Percentiles rank a stretch among this genome's conserved stretches.
Evolutionary conservation across 92 coral and sea anemone species (phyloP).

Genomic region (Palythoa caribaeorum): DNA sequence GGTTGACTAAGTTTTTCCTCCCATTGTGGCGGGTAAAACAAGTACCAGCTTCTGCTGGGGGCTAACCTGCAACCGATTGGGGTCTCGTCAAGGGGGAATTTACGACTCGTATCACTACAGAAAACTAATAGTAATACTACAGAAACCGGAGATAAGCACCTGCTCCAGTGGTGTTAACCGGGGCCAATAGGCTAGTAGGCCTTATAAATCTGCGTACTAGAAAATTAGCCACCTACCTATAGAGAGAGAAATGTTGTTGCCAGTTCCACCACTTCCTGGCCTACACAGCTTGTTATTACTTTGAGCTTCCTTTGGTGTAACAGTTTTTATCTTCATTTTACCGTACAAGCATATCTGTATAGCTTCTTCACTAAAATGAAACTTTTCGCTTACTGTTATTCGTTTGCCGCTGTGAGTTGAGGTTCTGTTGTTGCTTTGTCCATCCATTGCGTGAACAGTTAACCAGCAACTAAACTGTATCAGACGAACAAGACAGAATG

Average conservation of each 20-base stretch:
- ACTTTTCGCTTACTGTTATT: neutral
- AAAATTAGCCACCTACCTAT: neutral
- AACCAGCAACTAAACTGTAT: neutral
- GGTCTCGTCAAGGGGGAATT: too few relatives aligned
- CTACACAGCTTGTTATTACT: neutral
- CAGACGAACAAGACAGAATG: too few relatives aligned
- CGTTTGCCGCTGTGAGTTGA: neutral
- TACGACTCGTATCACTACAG: too few relatives aligned
- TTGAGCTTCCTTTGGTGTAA: constrained; percentile 2
- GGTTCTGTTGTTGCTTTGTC: neutral
- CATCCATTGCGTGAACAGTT: neutral
- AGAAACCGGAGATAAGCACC: too few relatives aligned
- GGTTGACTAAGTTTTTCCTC: too few relatives aligned
- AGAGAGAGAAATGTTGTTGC: neutral
- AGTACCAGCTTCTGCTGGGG: too few relatives aligned
- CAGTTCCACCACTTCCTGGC: neutral
- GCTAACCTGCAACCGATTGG: too few relatives aligned
- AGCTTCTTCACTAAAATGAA: constrained; percentile 10
- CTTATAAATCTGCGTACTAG: too few relatives aligned
- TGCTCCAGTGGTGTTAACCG: too few relatives aligned
- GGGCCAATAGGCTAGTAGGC: too few relatives aligned
- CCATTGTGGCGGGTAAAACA: too few relatives aligned
- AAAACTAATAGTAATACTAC: too few relatives aligned
- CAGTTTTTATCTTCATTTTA: constrained; percentile 4
- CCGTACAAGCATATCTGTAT: constrained; percentile 35